phyloP scores from a whole-genome alignment of 2,797 vertebrate species.

The Xenopus petersii region DNA sequence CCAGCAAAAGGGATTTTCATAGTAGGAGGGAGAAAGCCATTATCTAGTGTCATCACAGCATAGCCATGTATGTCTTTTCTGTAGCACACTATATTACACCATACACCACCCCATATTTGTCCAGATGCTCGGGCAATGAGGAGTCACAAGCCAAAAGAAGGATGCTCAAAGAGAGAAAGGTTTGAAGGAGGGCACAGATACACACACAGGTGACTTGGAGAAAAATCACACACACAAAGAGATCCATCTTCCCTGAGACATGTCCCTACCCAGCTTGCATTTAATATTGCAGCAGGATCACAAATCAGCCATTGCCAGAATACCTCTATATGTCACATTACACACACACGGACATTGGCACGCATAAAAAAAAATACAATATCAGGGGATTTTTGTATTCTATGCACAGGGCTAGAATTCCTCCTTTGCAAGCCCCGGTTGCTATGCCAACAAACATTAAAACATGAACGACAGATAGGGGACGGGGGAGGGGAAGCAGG shows the following conservation, averaged over 20 bases:
- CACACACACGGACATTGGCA: slow-evolving; percentile 43
- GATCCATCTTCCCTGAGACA: slow-evolving; percentile 37
- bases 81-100: slow-evolving; percentile 18
- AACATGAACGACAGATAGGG: slow-evolving; percentile 50
- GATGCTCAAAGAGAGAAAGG: slow-evolving; percentile 26
- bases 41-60: slow-evolving; percentile 29
- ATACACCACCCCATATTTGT: slow-evolving; percentile 34
- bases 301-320: slow-evolving; percentile 29
- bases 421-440: slow-evolving; percentile 79
- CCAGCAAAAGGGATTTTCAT: not conserved
- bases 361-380: slow-evolving; percentile 23
- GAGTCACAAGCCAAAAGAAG: slow-evolving; percentile 26
- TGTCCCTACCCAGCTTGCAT: slow-evolving; percentile 37
- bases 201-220: slow-evolving; percentile 43
- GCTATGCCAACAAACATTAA: slow-evolving; percentile 91
- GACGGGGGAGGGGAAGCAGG: slow-evolving; percentile 48
- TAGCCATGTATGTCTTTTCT: slow-evolving; percentile 28
- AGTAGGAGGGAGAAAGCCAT: slow-evolving; percentile 30
- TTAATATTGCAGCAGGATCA: slow-evolving; percentile 44
- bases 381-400: slow-evolving; percentile 58
- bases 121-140: slow-evolving; percentile 32
- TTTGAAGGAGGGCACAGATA: slow-evolving; percentile 32
- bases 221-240: slow-evolving; percentile 17
- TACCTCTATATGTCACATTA: slow-evolving; percentile 31
- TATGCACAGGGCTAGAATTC: slow-evolving; percentile 60